phyloP scores from a whole-genome alignment of 2,113 vertebrate genomes.

The Periophthalmus modestus region DNA sequence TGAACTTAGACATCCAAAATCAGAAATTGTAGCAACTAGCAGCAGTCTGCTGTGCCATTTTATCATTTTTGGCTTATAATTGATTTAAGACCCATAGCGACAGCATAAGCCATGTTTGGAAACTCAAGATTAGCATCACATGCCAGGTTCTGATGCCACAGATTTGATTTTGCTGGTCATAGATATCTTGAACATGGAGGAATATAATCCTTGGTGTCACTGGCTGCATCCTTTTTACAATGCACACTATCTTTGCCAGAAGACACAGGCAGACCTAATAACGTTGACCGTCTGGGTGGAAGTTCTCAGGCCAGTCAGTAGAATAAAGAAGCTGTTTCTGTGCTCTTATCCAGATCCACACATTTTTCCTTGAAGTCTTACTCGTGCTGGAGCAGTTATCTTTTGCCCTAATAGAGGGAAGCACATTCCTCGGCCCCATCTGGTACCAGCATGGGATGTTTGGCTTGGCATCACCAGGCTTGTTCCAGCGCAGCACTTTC shows the following conservation, averaged over 20 bases:
- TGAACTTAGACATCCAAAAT: neutral
- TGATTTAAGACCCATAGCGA: slow-evolving; percentile 9
- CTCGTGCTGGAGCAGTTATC: slow-evolving; percentile 37
- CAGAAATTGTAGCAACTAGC: neutral
- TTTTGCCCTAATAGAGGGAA: slow-evolving; percentile 57
- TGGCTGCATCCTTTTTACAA: slow-evolving; percentile 11
- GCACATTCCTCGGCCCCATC: slow-evolving; percentile 76
- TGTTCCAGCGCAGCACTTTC: slow-evolving; percentile 68
- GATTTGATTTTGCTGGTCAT: slow-evolving; percentile 27
- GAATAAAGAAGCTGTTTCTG: slow-evolving; percentile 2
- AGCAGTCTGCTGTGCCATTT: neutral
- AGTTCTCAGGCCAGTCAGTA: neutral
- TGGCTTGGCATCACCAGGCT: slow-evolving; percentile 69
- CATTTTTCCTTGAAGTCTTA: slow-evolving; percentile 7
- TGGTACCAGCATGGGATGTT: slow-evolving; percentile 76
- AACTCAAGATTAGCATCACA: slow-evolving; percentile 14
- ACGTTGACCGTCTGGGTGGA: neutral
- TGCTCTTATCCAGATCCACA: slow-evolving; percentile 19
- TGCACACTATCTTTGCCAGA: slow-evolving; percentile 16
- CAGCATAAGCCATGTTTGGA: neutral
- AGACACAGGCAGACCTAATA: slow-evolving; percentile 7
- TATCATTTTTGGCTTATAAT: neutral
- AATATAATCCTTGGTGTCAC: slow-evolving; percentile 22
- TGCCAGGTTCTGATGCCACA: slow-evolving; percentile 12
- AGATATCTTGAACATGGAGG: slow-evolving; percentile 5